Evolutionary conservation across 1,140 invertebrate species (phyloP).

Genomic region (Drosophila arawakana): DNA sequence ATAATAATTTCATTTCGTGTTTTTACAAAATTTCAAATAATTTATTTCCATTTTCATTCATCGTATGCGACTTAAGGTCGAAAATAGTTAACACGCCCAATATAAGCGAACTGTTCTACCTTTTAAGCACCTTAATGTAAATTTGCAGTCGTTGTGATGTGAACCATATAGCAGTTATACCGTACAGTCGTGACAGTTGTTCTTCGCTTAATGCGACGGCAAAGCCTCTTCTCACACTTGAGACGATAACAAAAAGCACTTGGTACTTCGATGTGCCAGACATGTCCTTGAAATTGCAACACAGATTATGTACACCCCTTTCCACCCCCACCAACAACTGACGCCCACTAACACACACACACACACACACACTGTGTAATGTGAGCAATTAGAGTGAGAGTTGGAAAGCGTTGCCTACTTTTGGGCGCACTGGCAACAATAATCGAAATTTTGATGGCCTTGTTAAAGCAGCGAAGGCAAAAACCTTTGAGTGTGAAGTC

Average conservation of each 20-base stretch:
- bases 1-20: no score
- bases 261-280: neutral
- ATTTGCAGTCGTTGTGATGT: neutral
- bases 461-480: neutral
- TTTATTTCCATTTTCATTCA: no score
- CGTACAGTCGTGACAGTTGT: neutral
- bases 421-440: neutral
- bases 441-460: conserved; percentile 4
- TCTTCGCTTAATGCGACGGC: conserved; percentile 1
- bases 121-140: neutral
- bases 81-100: no score
- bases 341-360: no score
- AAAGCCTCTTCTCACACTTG: conserved; percentile 7
- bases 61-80: no score
- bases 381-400: conserved; percentile 4
- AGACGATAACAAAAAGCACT: conserved; percentile 10
- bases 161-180: neutral
- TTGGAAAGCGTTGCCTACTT: conserved; percentile 22
- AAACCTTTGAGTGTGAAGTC: neutral
- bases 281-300: conserved; percentile 13
- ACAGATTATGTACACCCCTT: neutral
- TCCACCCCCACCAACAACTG: neutral
- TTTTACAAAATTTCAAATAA: no score
- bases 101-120: no score
- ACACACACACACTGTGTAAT: neutral